Conservation (phyloP, 2,888 invertebrate species). For the Lepidochrysops patricia region DNA sequence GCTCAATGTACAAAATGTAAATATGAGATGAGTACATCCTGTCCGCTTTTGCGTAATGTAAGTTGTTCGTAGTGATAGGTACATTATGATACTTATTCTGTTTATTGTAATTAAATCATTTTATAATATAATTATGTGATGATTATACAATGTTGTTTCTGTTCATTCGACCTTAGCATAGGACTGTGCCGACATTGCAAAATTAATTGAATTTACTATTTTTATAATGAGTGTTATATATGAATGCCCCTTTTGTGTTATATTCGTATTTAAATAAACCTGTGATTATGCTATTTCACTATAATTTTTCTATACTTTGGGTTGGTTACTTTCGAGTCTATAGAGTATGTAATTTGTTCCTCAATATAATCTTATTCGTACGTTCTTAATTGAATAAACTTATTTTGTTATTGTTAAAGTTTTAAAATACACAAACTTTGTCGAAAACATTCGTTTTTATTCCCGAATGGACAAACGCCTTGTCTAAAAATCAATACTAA, state of each 20-base stretch:
- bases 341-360: slow-evolving; percentile 9
- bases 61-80: slow-evolving; percentile 75
- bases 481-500: neutral
- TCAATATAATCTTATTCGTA: slow-evolving; percentile 7
- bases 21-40: slow-evolving; percentile 70
- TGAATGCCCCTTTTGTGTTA: slow-evolving; percentile 2
- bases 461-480: slow-evolving; percentile 3
- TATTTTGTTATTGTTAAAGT: slow-evolving; percentile 12
- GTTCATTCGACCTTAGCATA: slow-evolving; percentile 26
- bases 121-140: slow-evolving; percentile 76
- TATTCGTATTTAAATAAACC: neutral
- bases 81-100: slow-evolving; percentile 76
- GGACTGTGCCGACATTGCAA: slow-evolving; percentile 8
- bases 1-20: slow-evolving; percentile 76
- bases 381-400: slow-evolving; percentile 6
- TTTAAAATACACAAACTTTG: slow-evolving; percentile 10
- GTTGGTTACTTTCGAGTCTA: slow-evolving; percentile 2
- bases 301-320: slow-evolving; percentile 1
- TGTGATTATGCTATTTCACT: neutral
- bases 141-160: slow-evolving; percentile 68
- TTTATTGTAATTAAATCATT: slow-evolving; percentile 77
- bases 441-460: slow-evolving; percentile 2
- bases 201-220: slow-evolving; percentile 12
- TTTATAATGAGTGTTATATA: slow-evolving; percentile 12
- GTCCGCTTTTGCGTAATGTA: slow-evolving; percentile 72